A percentile compares a stretch with the other conserved stretches of the same genome.
Evolutionary conservation across 2,888 invertebrate genomes (phyloP).

Genomic region (Drosophila yooni): DNA sequence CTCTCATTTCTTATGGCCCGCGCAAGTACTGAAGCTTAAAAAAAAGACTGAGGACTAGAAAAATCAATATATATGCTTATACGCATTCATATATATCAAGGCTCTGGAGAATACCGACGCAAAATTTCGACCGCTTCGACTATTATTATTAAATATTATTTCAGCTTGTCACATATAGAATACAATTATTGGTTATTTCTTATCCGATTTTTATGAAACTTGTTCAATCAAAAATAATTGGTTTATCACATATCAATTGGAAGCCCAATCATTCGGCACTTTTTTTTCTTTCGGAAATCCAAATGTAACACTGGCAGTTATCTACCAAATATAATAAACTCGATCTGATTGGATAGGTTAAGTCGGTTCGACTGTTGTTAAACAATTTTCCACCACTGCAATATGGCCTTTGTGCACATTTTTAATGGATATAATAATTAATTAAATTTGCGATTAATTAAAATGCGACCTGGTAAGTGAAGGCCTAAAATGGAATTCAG

Average conservation of each 20-base stretch:
- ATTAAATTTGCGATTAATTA: background rate
- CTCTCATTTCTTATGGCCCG: background rate
- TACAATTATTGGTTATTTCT: background rate
- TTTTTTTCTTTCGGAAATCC: background rate
- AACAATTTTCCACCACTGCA: background rate
- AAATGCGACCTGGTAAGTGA: background rate
- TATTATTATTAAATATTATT: background rate
- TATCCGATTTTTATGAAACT: background rate
- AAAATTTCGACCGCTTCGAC: background rate
- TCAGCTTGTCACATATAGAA: background rate
- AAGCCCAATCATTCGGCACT: background rate
- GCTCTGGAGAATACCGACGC: background rate
- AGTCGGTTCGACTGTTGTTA: background rate
- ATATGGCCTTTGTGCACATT: background rate
- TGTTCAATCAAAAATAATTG: background rate
- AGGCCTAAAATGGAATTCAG: background rate
- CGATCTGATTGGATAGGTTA: background rate
- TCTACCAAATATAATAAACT: background rate
- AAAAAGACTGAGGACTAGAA: background rate
- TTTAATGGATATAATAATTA: background rate
- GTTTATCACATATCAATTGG: background rate
- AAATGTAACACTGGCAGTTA: background rate
- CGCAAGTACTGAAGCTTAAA: background rate
- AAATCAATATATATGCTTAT: background rate
- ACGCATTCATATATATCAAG: background rate